These are phyloP conservation scores for Drosophila kikkawai DNA, from an alignment of 1,140 invertebrate species.

Conservation along the genomic window DNA sequence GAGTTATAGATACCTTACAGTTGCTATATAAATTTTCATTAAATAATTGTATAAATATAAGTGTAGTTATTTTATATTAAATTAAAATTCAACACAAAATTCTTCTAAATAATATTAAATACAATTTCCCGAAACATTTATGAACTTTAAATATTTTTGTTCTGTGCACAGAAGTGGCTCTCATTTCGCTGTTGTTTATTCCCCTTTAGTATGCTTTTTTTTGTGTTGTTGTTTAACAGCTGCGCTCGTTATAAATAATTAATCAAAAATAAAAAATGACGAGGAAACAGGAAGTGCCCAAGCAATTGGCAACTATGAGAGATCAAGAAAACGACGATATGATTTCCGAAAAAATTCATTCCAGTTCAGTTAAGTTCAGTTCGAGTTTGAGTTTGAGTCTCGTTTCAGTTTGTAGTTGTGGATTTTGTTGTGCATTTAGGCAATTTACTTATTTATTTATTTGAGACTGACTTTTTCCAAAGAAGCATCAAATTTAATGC, in stretches of 20 bases:
- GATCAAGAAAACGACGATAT: neutral
- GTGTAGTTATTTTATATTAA: no score
- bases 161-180: conserved; percentile 17
- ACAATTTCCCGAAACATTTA: neutral
- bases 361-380: neutral
- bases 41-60: neutral
- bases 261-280: conserved; percentile 51
- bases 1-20: neutral
- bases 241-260: conserved; percentile 76
- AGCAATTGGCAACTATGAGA: conserved; percentile 27
- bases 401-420: conserved; percentile 13
- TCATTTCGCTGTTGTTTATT: conserved; percentile 18
- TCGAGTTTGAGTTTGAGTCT: neutral
- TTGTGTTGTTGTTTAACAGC: conserved; percentile 58
- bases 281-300: conserved; percentile 42
- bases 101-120: neutral
- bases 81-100: neutral
- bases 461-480: conserved; percentile 49
- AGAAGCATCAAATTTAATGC: conserved; percentile 76
- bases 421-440: conserved; percentile 44
- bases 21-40: neutral
- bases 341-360: conserved; percentile 1
- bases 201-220: conserved; percentile 30
- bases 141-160: neutral
- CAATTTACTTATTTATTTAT: conserved; percentile 73